These are phyloP conservation scores for Drymonia ruficornis DNA, from an alignment of 2,888 invertebrate species.

Conservation along the genomic window DNA sequence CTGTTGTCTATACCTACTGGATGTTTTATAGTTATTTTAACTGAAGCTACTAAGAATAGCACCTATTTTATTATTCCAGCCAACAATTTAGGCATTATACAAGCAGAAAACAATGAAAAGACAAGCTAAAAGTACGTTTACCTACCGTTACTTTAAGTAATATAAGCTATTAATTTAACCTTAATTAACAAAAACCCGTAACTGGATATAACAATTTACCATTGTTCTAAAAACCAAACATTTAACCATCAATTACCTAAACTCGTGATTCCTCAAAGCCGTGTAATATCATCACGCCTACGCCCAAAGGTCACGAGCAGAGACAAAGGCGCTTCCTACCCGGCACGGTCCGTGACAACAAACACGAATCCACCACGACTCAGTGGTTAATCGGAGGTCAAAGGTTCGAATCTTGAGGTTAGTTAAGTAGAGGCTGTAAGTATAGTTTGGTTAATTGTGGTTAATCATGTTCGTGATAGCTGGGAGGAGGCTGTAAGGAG, in stretches of 20 bases:
- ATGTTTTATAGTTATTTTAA: too few species aligned
- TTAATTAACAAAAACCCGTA: not conserved
- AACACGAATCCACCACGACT: slow-evolving; percentile 25
- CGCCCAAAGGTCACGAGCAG: slow-evolving; percentile 14
- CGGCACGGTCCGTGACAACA: slow-evolving; percentile 20
- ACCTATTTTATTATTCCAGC: too few species aligned
- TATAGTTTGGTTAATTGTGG: not conserved
- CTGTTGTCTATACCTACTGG: not conserved
- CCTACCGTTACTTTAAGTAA: too few species aligned
- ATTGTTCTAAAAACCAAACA: not conserved
- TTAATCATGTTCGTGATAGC: too few species aligned
- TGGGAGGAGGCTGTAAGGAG: too few species aligned
- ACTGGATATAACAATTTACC: not conserved
- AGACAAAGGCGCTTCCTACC: slow-evolving; percentile 10
- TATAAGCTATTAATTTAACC: not conserved
- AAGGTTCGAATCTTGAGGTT: slow-evolving; percentile 1
- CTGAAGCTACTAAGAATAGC: too few species aligned
- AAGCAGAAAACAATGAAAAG: too few species aligned
- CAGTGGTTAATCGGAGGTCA: slow-evolving; percentile 13
- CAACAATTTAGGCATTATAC: too few species aligned
- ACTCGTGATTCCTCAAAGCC: slow-evolving; percentile 6
- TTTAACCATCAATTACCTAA: not conserved
- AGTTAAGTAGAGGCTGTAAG: not conserved
- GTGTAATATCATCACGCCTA: slow-evolving; percentile 8
- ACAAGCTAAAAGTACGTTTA: too few species aligned